Evolutionary conservation across 2,888 invertebrate genomes (phyloP).

Genomic region (Arge pagana): DNA sequence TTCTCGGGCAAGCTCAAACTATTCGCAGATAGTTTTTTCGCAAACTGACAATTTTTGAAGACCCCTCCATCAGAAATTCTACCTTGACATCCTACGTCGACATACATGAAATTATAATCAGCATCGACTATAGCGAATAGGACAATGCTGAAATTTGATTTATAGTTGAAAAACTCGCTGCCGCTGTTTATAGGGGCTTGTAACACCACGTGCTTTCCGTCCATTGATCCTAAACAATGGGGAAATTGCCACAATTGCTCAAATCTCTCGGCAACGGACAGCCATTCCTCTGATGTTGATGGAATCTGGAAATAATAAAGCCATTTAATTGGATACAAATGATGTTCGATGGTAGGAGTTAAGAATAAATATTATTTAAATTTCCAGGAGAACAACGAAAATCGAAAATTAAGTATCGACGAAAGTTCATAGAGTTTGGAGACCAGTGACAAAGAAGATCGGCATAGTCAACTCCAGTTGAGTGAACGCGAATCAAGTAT

Average conservation of each 20-base stretch:
- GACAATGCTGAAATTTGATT: slow-evolving; percentile 47
- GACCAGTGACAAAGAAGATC: not conserved
- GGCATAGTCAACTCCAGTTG: no score
- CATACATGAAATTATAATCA: slow-evolving; percentile 49
- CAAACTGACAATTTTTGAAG: slow-evolving; percentile 34
- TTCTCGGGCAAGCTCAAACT: slow-evolving; percentile 31
- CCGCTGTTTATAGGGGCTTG: slow-evolving; percentile 41
- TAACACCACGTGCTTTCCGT: slow-evolving; percentile 46
- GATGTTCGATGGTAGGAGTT: not conserved
- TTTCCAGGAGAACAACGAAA: not conserved
- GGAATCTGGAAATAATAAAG: slow-evolving; percentile 34
- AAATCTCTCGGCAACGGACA: slow-evolving; percentile 35
- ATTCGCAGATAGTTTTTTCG: slow-evolving; percentile 35
- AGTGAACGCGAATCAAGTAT: not conserved
- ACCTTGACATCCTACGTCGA: slow-evolving; percentile 47
- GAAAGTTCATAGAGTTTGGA: slow-evolving; percentile 1
- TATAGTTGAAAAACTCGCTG: slow-evolving; percentile 45
- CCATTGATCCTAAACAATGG: slow-evolving; percentile 42
- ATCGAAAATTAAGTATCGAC: not conserved
- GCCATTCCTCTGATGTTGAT: slow-evolving; percentile 40
- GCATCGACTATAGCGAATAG: slow-evolving; percentile 51
- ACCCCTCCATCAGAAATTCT: slow-evolving; percentile 45
- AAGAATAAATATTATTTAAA: not conserved
- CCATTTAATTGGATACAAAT: not conserved
- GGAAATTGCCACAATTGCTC: slow-evolving; percentile 46